Conservation (phyloP, 2,113 vertebrate species). For the Lichenostomus cassidix region DNA sequence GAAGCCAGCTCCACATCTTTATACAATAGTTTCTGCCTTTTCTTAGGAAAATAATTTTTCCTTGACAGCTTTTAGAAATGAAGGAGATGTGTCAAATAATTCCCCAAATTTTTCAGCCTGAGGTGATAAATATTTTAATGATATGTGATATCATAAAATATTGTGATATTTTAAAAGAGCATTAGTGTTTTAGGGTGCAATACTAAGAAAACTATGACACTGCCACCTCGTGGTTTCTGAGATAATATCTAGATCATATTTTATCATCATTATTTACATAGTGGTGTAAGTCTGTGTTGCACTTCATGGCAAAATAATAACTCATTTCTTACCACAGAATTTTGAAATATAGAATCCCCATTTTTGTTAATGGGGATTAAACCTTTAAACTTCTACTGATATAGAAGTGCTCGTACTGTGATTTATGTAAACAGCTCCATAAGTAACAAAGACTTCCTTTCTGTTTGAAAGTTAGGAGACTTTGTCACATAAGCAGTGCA, state of each 20-base stretch:
- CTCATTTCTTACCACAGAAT: neutral
- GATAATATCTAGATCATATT: slow-evolving; percentile 45
- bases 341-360: neutral
- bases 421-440: neutral
- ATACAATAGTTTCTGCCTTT: neutral
- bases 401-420: neutral
- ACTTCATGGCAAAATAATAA: neutral
- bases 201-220: slow-evolving; percentile 59
- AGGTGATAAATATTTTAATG: slow-evolving; percentile 49
- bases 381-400: neutral
- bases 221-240: slow-evolving; percentile 71
- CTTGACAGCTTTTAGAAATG: neutral
- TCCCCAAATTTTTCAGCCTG: slow-evolving; percentile 12
- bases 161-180: neutral
- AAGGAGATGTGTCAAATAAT: neutral
- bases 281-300: neutral
- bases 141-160: neutral
- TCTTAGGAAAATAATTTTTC: neutral
- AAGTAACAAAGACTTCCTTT: neutral
- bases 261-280: neutral
- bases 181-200: slow-evolving; percentile 24
- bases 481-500: neutral
- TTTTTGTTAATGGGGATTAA: neutral
- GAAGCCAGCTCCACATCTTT: neutral
- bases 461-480: neutral